phyloP scores from a whole-genome alignment of 2,113 vertebrate species.

The Oceanodroma tethys region DNA sequence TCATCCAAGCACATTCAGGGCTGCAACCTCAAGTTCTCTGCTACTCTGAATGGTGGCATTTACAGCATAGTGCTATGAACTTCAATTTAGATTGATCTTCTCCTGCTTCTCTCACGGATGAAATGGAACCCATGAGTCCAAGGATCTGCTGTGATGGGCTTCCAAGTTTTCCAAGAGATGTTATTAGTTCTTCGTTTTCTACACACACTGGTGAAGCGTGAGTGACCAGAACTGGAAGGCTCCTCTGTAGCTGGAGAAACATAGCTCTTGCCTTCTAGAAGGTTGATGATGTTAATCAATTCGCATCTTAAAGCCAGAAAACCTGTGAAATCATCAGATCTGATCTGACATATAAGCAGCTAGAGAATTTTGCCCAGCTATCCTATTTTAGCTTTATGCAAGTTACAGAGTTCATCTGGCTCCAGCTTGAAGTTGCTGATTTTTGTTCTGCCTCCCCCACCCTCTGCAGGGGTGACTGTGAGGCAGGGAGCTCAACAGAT shows the following conservation, averaged over 20 bases:
- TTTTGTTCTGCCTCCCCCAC: not conserved
- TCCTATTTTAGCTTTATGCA: not conserved
- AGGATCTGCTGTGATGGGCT: not conserved
- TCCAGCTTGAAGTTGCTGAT: not conserved
- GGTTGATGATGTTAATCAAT: not conserved
- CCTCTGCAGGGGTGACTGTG: not conserved
- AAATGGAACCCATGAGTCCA: not conserved
- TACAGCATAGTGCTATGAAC: not conserved
- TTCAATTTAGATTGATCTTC: not conserved
- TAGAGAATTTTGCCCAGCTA: not conserved
- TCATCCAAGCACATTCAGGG: not conserved
- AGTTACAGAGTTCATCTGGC: not conserved
- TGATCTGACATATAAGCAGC: not conserved
- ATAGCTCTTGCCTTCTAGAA: not conserved
- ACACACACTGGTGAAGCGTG: accelerated
- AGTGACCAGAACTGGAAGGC: not conserved
- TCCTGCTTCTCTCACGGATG: not conserved
- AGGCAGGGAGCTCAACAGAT: not conserved
- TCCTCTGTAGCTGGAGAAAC: not conserved
- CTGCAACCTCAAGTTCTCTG: not conserved
- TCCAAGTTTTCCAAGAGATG: not conserved
- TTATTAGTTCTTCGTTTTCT: not conserved
- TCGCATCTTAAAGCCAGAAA: not conserved
- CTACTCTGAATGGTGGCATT: not conserved
- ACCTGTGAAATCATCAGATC: not conserved